Base-by-base conservation (phyloP, 1,140 invertebrate species). In the Phenacoccus solenopsis region DNA sequence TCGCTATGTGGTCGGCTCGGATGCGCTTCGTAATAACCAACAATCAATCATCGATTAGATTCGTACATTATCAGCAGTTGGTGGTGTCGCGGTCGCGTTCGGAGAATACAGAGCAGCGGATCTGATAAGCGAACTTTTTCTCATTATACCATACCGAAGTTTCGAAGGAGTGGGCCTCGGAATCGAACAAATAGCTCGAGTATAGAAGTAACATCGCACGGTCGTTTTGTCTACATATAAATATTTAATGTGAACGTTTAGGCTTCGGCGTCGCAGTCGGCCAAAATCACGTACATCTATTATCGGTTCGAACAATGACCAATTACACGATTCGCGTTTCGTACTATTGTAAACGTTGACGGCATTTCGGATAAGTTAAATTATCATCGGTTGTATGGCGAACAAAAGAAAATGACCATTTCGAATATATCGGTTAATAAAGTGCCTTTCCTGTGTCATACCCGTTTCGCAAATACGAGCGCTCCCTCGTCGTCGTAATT, bases 21-120 rank as follows among this genome's bases (percentile, higher is more conserved):
- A 49, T 49, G 5, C 20, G 38, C 13, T 49, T n/a, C 38, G 38
- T 49, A 49, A 49, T 49, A 49, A 49, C 38, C 20, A 49, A 49
- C 38, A 49, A 49, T 49, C 38, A 49, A 49, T 49, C 38, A 49
- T n/a, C 38, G 38, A 49, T 49, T 49, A 49, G 38, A 49, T 49
- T 49, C 38, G 38, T 49, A 49, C 38, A 49, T 49, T 49, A 49
- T 49, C 38, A 49, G 38, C 38, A 49, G 38, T 49, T 49, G 38
- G 38, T 49, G 13, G n/a, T n/a, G n/a, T n/a, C 13, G 13, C 13
- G 30, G 13, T 7, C 30, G 30, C 5, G 38, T 49, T 16, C 38
- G 38, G 20, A n/a, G 13, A n/a, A 16, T 49, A n/a, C 38, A 10
- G 38, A 49, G 38, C 13, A 49, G 20, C 20, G 38, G 38, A 49